Percentiles rank a stretch among this genome's conserved stretches.
Evolutionary conservation across 2,888 invertebrate genomes (phyloP).

Genomic region (Hyppa rectilinea): DNA sequence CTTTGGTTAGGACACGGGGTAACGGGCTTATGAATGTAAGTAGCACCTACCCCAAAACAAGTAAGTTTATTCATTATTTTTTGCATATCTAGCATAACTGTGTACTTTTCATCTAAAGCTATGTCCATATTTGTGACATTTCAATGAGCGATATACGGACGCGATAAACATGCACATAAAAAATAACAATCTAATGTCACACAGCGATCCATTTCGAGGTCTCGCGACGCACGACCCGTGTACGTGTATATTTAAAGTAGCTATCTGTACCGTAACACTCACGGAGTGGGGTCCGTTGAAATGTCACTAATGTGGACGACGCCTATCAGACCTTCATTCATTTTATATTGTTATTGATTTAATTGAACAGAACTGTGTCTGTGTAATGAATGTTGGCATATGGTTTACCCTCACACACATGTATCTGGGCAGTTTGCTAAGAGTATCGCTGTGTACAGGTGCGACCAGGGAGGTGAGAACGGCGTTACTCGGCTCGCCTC

Average conservation of each 20-base stretch:
- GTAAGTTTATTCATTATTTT: slow-evolving; percentile 28
- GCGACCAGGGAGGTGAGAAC: slow-evolving; percentile 97
- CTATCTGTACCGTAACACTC: not conserved
- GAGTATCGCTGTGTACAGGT: slow-evolving; percentile 92
- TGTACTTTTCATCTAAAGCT: slow-evolving; percentile 16
- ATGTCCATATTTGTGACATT: slow-evolving; percentile 16
- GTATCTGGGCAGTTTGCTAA: slow-evolving; percentile 69
- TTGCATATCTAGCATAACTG: slow-evolving; percentile 6
- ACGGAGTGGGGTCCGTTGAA: not conserved
- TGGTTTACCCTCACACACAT: not conserved
- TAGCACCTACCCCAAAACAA: slow-evolving; percentile 17
- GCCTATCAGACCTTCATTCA: not conserved
- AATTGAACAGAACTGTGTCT: slow-evolving; percentile 10
- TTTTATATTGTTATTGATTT: slow-evolving; percentile 25
- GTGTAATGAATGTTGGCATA: not conserved
- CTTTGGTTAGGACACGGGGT: slow-evolving; percentile 1
- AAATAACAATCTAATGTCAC: not conserved
- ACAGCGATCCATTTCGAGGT: not conserved
- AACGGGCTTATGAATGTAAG: not conserved
- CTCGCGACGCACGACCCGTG: not conserved
- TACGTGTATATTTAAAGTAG: not conserved
- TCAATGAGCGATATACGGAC: not conserved
- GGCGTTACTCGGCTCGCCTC: slow-evolving; percentile 96
- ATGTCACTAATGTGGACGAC: slow-evolving; percentile 27
- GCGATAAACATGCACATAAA: not conserved